phyloP scores from a whole-genome alignment of 2,888 invertebrate species.

The Eupeodes luniger region DNA sequence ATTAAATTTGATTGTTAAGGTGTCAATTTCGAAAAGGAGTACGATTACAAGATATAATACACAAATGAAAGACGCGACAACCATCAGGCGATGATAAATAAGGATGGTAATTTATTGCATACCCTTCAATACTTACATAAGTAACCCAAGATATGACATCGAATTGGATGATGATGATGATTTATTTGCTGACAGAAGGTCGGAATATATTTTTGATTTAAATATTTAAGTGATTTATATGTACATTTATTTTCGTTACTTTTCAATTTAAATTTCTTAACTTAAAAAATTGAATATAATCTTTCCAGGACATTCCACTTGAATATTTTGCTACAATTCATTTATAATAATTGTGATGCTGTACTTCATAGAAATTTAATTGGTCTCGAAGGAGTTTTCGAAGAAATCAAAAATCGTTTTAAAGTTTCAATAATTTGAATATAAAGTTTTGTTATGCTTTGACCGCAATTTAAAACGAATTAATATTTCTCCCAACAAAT shows the following conservation, averaged over 20 bases:
- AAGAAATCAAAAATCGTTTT: slow-evolving; percentile 16
- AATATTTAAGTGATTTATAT: slow-evolving; percentile 15
- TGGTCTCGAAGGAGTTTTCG: neutral
- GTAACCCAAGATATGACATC: neutral
- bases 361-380: neutral
- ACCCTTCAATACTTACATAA: slow-evolving; percentile 42
- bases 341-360: neutral
- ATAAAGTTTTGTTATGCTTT: neutral
- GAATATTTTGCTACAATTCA: neutral
- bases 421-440: neutral
- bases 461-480: neutral
- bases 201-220: slow-evolving; percentile 15
- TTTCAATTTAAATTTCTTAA: neutral
- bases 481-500: neutral
- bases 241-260: neutral
- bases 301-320: neutral
- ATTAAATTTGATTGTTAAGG: slow-evolving; percentile 68
- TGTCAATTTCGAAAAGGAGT: slow-evolving; percentile 65
- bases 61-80: too few species aligned
- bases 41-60: neutral
- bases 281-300: neutral
- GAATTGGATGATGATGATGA: slow-evolving; percentile 17
- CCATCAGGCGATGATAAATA: neutral
- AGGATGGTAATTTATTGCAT: slow-evolving; percentile 57
- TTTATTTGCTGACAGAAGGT: slow-evolving; percentile 35